Conservation (phyloP, 1,140 invertebrate genomes). For the Pseudomyrmex cubaensis region DNA sequence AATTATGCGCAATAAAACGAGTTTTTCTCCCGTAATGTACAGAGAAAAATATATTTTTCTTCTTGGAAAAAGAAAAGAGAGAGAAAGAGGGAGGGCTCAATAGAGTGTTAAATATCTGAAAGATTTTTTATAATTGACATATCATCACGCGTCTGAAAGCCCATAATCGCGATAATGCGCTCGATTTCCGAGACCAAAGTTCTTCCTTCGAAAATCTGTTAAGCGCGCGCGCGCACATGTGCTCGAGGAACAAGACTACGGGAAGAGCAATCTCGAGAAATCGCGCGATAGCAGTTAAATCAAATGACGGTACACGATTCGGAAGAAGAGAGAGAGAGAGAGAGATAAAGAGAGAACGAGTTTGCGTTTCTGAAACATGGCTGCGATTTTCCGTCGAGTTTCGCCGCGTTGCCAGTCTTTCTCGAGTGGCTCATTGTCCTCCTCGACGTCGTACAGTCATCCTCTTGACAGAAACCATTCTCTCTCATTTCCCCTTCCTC, state of each 20-base stretch:
- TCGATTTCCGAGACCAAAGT: too few relatives aligned
- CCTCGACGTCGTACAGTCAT: slow-evolving; percentile 44
- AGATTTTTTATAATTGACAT: too few relatives aligned
- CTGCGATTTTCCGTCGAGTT: slow-evolving; percentile 2
- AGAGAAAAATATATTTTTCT: not conserved
- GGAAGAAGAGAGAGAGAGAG: not conserved
- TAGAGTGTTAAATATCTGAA: not conserved
- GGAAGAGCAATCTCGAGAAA: too few relatives aligned
- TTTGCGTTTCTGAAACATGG: slow-evolving; percentile 21
- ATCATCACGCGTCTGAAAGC: too few relatives aligned
- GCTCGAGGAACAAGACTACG: not conserved
- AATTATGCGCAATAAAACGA: not conserved
- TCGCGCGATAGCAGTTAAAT: not conserved
- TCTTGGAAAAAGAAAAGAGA: not conserved
- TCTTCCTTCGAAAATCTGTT: not conserved
- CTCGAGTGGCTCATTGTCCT: slow-evolving; percentile 41
- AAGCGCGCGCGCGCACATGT: not conserved
- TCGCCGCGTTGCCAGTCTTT: slow-evolving; percentile 5
- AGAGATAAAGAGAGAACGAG: too few relatives aligned
- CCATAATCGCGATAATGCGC: too few relatives aligned
- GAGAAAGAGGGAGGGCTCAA: not conserved
- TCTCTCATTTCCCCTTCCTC: not conserved
- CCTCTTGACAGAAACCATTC: slow-evolving; percentile 21
- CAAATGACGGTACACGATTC: slow-evolving; percentile 11
- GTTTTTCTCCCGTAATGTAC: not conserved